Conservation (phyloP, 2,888 invertebrate genomes). For the Amblyjoppa proteus region DNA sequence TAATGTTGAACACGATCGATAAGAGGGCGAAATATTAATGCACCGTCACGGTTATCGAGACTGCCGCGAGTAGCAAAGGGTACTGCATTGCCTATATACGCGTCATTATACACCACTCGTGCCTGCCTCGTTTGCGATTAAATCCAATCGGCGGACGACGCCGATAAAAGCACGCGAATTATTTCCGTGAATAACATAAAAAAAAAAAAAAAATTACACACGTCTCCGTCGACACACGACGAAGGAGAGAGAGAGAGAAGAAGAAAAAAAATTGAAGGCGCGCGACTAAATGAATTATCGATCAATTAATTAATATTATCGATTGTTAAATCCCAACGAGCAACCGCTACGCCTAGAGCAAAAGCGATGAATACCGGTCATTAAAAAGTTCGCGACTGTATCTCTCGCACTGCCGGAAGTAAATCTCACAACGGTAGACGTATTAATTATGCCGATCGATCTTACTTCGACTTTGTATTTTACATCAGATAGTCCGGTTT, state of each 20-base stretch:
- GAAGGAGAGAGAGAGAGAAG: not conserved
- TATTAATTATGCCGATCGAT: not conserved
- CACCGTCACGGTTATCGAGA: constrained; percentile 39
- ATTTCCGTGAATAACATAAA: constrained; percentile 17
- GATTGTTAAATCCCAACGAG: constrained; percentile 13
- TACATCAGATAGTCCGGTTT: not conserved
- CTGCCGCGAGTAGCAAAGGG: constrained; percentile 35
- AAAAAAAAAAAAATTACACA: not conserved
- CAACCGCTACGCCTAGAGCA: not conserved
- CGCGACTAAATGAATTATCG: constrained; percentile 1
- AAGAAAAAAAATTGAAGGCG: not conserved
- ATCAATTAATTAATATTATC: constrained; percentile 6
- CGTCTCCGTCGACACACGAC: not conserved
- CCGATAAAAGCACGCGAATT: constrained; percentile 40
- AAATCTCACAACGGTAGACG: not conserved
- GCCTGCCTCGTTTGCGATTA: constrained; percentile 38
- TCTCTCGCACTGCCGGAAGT: not conserved
- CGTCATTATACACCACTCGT: not conserved
- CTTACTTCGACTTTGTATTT: not conserved
- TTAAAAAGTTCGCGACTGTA: not conserved
- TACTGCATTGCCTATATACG: constrained; percentile 21
- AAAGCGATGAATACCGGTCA: not conserved
- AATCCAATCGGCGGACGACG: constrained; percentile 33
- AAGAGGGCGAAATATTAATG: constrained; percentile 42
- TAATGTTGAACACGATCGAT: constrained; percentile 38